Evolutionary conservation across 1,140 invertebrate genomes (phyloP).

Genomic region (Helicoverpa armigera): DNA sequence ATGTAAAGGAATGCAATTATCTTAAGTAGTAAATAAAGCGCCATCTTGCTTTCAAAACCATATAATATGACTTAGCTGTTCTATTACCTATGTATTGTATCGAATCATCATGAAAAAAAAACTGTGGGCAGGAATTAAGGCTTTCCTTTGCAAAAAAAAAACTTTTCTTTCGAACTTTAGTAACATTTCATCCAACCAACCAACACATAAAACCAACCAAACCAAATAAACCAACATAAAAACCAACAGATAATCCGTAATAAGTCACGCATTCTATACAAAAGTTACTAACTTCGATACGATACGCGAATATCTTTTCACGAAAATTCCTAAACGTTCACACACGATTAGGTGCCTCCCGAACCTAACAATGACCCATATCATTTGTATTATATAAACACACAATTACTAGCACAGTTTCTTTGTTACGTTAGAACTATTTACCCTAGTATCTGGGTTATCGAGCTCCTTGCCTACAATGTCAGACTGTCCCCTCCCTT

Average conservation of each 20-base stretch:
- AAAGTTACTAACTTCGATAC: constrained; percentile 8
- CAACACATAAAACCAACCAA: too few species aligned
- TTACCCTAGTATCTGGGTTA: constrained; percentile 66
- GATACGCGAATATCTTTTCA: constrained; percentile 34
- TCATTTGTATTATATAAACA: constrained; percentile 48
- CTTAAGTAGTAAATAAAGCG: too few species aligned
- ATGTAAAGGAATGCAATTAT: too few species aligned
- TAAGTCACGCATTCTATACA: constrained; percentile 28
- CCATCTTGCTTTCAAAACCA: too few species aligned
- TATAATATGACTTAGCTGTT: too few species aligned
- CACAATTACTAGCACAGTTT: constrained; percentile 45
- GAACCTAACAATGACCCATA: constrained; percentile 46
- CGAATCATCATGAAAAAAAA: too few species aligned
- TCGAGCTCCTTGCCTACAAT: constrained; percentile 60
- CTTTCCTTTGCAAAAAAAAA: too few species aligned
- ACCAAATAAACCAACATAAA: too few species aligned
- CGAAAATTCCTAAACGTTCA: constrained; percentile 28
- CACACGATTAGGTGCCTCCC: constrained; percentile 40
- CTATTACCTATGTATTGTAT: too few species aligned
- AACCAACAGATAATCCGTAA: constrained; percentile 24
- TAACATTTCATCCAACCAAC: background rate
- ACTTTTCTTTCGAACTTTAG: background rate
- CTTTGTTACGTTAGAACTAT: constrained; percentile 53
- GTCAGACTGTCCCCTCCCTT: constrained; percentile 60
- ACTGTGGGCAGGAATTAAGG: too few species aligned